Evolutionary conservation across 1,140 invertebrate genomes (phyloP), one percentile per base, ranked within the genome.

Genomic region (Drosophila lacertosa): DNA sequence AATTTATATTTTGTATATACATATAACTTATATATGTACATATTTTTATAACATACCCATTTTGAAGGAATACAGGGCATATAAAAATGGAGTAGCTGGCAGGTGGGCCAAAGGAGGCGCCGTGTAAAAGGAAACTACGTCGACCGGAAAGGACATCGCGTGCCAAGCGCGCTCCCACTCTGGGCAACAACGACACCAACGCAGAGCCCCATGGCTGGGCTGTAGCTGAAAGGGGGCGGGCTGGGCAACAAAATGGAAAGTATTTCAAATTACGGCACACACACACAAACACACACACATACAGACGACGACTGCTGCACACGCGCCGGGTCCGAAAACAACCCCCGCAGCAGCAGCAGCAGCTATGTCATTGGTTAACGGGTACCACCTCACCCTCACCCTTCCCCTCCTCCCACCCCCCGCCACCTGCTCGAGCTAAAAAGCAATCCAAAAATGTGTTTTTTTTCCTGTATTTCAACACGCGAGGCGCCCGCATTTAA

Each of bases 61-160:
- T 4, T 26, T 26, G 5, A 26, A 26, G 24, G 7, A 7, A 6
- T 10, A 20, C 20, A 45, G 42, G 42, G 20, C 24, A 45, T 26
- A 45, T 20, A 29, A 77, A 81, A 71, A 67, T 74, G 69, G 70
- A 74, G 78, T 65, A 63, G 55, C 15, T 37, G 22, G 22, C 37
- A 20, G 32, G 20, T 6, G 26, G 51, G 40, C 24, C 13, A 15
- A 0, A 6, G 22, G 10, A 24, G 1, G n/a, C 45, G 33, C 62
- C 42, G 51, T 77, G 76, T 81, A 66, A 86, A 74, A 72, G 81
- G 77, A 88, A 86, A 86, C 81, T 82, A 71, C 82, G 82, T 75
- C 74, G 79, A 86, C 68, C 84, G 89, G 89, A 90, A 90, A 80
- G 89, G 89, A 90, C 89, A 90, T 89, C 89, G 84, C 84, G 75